Evolutionary conservation across 2,888 invertebrate genomes (phyloP).

Genomic region (Prenolepis imparis): DNA sequence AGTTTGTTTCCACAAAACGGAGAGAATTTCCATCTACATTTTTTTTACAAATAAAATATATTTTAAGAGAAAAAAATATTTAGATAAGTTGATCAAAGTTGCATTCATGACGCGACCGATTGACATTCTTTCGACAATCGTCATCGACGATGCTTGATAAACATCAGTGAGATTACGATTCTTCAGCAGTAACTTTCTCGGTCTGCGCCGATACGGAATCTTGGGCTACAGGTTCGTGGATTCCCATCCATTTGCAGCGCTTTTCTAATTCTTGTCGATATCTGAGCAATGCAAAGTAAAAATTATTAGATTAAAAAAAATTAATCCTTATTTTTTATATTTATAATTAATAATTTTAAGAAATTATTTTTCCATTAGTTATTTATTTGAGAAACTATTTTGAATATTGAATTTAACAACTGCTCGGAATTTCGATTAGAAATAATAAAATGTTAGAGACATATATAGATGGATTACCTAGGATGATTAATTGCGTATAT

Average conservation of each 20-base stretch:
- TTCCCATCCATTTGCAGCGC: constrained; percentile 91
- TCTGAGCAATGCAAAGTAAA: constrained; percentile 65
- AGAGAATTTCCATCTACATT: background rate
- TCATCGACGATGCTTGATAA: background rate
- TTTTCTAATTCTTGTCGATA: constrained; percentile 92
- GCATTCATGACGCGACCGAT: constrained; percentile 67
- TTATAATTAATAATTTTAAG: no score
- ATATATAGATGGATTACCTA: constrained; percentile 87
- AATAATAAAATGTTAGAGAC: background rate
- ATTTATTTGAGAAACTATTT: background rate
- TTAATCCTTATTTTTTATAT: no score
- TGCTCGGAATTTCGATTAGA: background rate
- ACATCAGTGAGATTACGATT: constrained; percentile 76
- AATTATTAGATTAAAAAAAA: constrained; percentile 17
- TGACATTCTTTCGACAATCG: background rate
- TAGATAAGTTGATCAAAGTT: constrained; percentile 49
- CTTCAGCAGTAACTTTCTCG: constrained; percentile 82
- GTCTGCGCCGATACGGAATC: constrained; percentile 82
- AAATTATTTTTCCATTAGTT: background rate
- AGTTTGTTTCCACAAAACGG: background rate
- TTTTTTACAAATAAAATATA: background rate
- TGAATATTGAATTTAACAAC: background rate
- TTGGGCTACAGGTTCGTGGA: constrained; percentile 83
- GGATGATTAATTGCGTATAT: constrained; percentile 97
- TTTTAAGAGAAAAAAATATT: constrained; percentile 15